Conservation (phyloP, 2,888 invertebrate species). For the Azorinus chamasolen region DNA sequence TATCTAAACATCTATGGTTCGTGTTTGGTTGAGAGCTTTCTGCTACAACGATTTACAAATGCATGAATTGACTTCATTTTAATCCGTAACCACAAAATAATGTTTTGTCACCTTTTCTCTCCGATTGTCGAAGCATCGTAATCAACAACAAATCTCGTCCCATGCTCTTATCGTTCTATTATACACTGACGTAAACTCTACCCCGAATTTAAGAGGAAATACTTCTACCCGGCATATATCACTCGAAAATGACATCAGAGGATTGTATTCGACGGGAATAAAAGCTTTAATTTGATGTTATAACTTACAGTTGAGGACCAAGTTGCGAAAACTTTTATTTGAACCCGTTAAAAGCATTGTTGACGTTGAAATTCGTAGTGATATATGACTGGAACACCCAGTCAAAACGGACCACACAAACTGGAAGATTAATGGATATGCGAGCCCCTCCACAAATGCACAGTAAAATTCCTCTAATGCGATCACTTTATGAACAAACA, state of each 20-base stretch:
- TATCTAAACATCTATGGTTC: conserved; percentile 6
- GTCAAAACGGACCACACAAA: conserved; percentile 45
- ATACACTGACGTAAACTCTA: conserved; percentile 4
- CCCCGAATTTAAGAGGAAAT: conserved; percentile 9
- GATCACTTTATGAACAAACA: too few relatives aligned
- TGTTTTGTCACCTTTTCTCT: too few relatives aligned
- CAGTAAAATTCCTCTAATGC: too few relatives aligned
- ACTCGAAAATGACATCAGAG: conserved; percentile 18
- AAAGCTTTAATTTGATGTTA: conserved; percentile 31
- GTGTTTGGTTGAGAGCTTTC: conserved; percentile 19
- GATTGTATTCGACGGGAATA: conserved; percentile 20
- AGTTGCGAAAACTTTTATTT: conserved; percentile 4
- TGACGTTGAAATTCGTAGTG: conserved; percentile 10
- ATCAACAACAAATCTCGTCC: conserved; percentile 1
- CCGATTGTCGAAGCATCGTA: too few relatives aligned
- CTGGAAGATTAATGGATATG: background rate
- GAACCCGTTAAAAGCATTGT: conserved; percentile 32
- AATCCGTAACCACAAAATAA: too few relatives aligned
- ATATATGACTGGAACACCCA: conserved; percentile 46
- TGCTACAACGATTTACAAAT: too few relatives aligned
- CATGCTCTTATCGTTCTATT: background rate
- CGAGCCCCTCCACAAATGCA: too few relatives aligned
- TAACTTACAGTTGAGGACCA: conserved; percentile 19
- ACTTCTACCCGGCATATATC: conserved; percentile 29
- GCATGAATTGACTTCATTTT: too few relatives aligned